Conservation (phyloP, 2,888 invertebrate species). For the Oligia latruncula region DNA sequence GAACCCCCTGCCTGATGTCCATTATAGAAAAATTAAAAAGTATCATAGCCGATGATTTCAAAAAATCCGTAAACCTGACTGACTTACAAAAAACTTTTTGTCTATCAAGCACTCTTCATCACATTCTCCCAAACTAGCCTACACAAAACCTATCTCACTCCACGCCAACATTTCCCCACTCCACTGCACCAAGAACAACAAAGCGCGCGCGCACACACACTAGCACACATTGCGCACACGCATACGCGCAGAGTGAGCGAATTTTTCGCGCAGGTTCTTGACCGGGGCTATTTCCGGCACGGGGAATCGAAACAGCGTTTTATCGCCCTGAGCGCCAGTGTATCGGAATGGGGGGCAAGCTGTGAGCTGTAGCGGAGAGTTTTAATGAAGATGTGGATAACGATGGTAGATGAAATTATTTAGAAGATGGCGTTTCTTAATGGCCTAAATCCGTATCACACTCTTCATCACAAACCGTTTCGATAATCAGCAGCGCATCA, state of each 20-base stretch:
- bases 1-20: not conserved
- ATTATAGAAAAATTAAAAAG: too few species aligned
- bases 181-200: slow-evolving; percentile 27
- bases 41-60: too few species aligned
- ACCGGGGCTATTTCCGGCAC: slow-evolving; percentile 84
- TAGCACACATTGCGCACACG: slow-evolving; percentile 38
- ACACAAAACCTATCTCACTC: not conserved
- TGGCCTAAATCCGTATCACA: too few species aligned
- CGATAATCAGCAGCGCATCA: too few species aligned
- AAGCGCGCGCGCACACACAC: slow-evolving; percentile 25
- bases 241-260: slow-evolving; percentile 62
- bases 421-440: too few species aligned
- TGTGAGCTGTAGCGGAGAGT: slow-evolving; percentile 17
- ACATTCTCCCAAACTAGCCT: not conserved
- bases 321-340: slow-evolving; percentile 72
- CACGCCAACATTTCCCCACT: not conserved
- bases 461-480: too few species aligned
- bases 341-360: slow-evolving; percentile 43
- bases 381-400: not conserved
- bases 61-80: too few species aligned
- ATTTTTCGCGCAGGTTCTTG: slow-evolving; percentile 81
- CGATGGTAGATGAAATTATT: too few species aligned
- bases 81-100: not conserved
- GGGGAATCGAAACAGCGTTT: slow-evolving; percentile 79
- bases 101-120: not conserved